Conservation (phyloP, 2,888 invertebrate genomes). For the Zonitis immaculata region DNA sequence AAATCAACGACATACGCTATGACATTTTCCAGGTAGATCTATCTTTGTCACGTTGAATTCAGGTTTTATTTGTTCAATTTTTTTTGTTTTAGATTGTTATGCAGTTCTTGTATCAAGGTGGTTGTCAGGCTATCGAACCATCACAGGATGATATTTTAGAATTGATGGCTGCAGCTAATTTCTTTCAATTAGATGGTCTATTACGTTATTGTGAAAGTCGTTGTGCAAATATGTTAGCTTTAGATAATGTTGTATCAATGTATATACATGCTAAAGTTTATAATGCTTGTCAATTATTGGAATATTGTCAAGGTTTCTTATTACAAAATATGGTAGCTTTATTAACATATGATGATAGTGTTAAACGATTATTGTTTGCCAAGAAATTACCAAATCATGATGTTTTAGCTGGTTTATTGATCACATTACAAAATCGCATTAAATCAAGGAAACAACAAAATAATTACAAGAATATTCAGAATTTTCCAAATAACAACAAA, state of each 20-base stretch:
- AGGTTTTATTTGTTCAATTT: not conserved
- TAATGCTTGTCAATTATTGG: conserved; percentile 77
- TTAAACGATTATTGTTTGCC: conserved; percentile 80
- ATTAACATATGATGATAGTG: conserved; percentile 84
- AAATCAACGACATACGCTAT: conserved; percentile 89
- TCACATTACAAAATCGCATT: conserved; percentile 76
- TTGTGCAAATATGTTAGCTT: conserved; percentile 76
- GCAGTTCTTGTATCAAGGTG: conserved; percentile 90
- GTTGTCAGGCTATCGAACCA: conserved; percentile 72
- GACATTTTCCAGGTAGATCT: conserved; percentile 78
- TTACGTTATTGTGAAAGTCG: conserved; percentile 80
- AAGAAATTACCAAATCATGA: conserved; percentile 88
- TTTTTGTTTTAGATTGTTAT: conserved; percentile 68
- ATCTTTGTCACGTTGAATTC: conserved; percentile 1
- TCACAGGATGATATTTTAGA: conserved; percentile 79
- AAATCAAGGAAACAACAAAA: conserved; percentile 55
- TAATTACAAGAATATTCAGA: conserved; percentile 29
- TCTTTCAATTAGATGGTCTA: conserved; percentile 83
- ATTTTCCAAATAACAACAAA: conserved; percentile 17
- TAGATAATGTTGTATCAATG: conserved; percentile 87
- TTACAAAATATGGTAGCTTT: conserved; percentile 93
- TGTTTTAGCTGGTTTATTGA: conserved; percentile 74
- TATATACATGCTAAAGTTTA: conserved; percentile 93
- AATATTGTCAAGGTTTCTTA: conserved; percentile 86
- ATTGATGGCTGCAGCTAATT: conserved; percentile 86